These are phyloP conservation scores for Campoplex nolae DNA, from an alignment of 2,888 invertebrate species.

Conservation along the genomic window DNA sequence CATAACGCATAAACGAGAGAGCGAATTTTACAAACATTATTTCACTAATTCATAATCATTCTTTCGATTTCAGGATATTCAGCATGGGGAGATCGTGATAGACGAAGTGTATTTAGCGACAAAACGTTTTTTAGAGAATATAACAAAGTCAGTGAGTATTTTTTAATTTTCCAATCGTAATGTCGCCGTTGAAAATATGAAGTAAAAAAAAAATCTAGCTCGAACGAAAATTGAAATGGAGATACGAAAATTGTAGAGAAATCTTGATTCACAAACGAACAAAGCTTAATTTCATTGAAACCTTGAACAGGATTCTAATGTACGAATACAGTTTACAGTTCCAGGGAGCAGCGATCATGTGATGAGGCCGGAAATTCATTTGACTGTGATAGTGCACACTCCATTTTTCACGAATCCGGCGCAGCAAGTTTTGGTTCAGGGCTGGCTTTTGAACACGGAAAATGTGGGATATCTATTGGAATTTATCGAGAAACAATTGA, in stretches of 20 bases:
- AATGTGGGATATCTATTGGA: conserved; percentile 87
- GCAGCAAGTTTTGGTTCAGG: conserved; percentile 91
- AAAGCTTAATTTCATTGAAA: conserved; percentile 8
- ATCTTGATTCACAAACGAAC: neutral
- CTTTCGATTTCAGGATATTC: conserved; percentile 85
- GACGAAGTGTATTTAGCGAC: conserved; percentile 87
- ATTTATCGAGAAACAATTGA: conserved; percentile 87
- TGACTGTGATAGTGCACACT: conserved; percentile 91
- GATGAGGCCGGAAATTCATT: conserved; percentile 89
- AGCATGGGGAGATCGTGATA: conserved; percentile 87
- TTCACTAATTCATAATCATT: neutral
- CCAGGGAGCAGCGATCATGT: conserved; percentile 87
- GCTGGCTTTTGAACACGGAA: conserved; percentile 87
- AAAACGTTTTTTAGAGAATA: conserved; percentile 86
- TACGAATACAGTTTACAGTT: conserved; percentile 86
- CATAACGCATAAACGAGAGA: too few relatives aligned
- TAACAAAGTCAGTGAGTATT: conserved; percentile 86
- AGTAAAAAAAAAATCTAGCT: neutral
- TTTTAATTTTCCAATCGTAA: neutral
- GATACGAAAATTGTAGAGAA: too few relatives aligned
- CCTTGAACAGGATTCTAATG: conserved; percentile 16
- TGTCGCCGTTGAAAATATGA: neutral
- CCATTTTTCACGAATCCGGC: conserved; percentile 90
- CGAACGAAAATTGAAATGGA: neutral
- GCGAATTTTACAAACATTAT: neutral